Evolutionary conservation across 2,888 invertebrate species (phyloP), one percentile per base, ranked within the genome.

Genomic region (Pardosa pseudoannulata): DNA sequence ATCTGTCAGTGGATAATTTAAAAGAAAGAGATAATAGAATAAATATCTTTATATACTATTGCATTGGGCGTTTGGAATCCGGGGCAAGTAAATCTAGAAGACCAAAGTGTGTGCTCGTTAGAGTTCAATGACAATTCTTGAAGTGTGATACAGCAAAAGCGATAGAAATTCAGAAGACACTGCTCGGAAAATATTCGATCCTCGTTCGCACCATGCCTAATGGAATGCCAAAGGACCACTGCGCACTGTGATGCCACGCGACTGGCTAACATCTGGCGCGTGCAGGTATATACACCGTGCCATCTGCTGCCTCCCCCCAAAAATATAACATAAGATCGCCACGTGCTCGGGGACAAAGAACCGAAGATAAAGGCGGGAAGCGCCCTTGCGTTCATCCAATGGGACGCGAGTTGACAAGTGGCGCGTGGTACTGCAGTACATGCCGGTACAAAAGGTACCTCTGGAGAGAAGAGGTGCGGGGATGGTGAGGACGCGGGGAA

Each of bases 331-430:
- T 71, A 64, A 82, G 75, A 70, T 70, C 64, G 75, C 75, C 67
- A 76, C 82, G 71, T 81, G 74, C 73, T 73, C 64, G 39, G 39
- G 79, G 19, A 81, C 81, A 81, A 81, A 81, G 81, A 56, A 65
- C 81, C 62, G 68, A 67, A 74, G 74, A 75, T 82, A 82, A 82
- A 74, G 67, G 50, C 68, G 70, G 62, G 56, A 70, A 50, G 70
- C n/a, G n/a, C 31, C 65, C 31, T 65, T 13, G 31, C 36, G 11
- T 68, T 74, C 68, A 70, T 73, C 83, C 83, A 76, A 83, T 83
- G n/a, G 71, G 76, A 68, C 68, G 68, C 56, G 65, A 72, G 83
- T 64, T 78, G 73, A 73, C 83, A 83, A 83, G 83, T 83, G 83
- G 78, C 83, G 78, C 78, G 83, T 73, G 79, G 74, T 70, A 64